Evolutionary conservation across 2,113 vertebrate species (phyloP), one percentile per base, ranked within the genome.

Genomic region (Myanophis thanlyinensis): DNA sequence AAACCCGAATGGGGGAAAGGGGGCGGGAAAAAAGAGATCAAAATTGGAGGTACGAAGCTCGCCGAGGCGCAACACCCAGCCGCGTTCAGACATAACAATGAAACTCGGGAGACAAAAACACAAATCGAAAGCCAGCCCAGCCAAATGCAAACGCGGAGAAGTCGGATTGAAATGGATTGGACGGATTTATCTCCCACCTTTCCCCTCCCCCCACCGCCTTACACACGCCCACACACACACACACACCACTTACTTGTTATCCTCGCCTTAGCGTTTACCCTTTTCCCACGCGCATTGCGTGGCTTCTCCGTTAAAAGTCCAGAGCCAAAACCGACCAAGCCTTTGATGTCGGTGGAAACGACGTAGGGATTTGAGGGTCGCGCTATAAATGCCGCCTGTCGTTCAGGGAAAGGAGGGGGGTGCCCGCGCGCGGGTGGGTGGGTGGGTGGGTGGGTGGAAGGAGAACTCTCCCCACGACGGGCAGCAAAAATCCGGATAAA

Each of bases 341-440:
- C 62, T 73, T 73, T 73, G 62, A 18, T 67, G 30, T n/a, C n/a
- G 1, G 30, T 35, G 62, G 62, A 15, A 15, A 67, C 25, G 25
- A 6, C 0, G 56, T 62, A 12, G 35, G 62, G n/a, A 6, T 73
- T 73, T 5, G 62, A 35, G n/a, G n/a, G 1, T 73, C n/a, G n/a
- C 62, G 30, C 30, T 67, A n/a, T 67, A 5, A 67, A 67, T 1
- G 30, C 59, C 11, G 62, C 62, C 30, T 35, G 13, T 15, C 62
- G 13, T 18, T 73, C 12, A n/a, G n/a, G n/a, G n/a, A n/a, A n/a
- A n/a, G n/a, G n/a, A n/a, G 30, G 62, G 30, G 56, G 11, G 9
- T 3, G 27, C n/a, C n/a, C n/a, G 27, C 4, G 59, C 1, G 27
- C 0, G 59, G 11, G 30, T 0, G 30, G 4, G 10, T 1, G 27